Evolutionary conservation across 2,113 vertebrate genomes (phyloP).

Genomic region (Pelecanoides urinatrix): DNA sequence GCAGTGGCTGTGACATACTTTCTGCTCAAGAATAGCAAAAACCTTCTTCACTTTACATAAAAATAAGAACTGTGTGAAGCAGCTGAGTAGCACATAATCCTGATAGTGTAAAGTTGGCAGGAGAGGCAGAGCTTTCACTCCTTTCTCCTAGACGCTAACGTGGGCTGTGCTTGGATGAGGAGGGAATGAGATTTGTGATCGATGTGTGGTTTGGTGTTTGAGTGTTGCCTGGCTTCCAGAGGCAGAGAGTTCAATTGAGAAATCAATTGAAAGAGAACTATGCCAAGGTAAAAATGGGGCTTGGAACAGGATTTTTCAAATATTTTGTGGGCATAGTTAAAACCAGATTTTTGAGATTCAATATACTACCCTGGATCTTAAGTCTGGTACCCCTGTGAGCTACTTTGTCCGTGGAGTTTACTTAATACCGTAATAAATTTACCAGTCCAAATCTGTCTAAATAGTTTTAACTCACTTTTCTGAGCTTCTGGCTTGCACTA

Average conservation of each 20-base stretch:
- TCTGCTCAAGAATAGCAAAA: background rate
- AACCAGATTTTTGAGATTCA: background rate
- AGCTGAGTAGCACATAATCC: background rate
- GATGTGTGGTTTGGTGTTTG: accelerated
- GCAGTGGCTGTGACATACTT: background rate
- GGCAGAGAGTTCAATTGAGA: background rate
- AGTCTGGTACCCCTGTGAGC: background rate
- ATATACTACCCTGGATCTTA: background rate
- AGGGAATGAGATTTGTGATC: background rate
- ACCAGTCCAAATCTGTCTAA: background rate
- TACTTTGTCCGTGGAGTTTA: background rate
- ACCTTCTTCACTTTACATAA: background rate
- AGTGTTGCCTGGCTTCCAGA: background rate
- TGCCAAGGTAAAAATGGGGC: background rate
- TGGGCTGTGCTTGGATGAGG: background rate
- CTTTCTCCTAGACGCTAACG: accelerated
- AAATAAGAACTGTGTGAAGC: background rate
- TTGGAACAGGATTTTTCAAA: background rate
- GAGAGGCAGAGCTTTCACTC: background rate
- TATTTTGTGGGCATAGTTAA: background rate
- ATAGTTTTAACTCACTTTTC: background rate
- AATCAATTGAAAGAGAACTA: background rate
- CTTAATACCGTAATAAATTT: background rate
- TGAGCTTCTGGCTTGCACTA: background rate
- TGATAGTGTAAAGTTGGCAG: background rate